Base-by-base conservation (phyloP, 2,113 vertebrate species). In the Sturnus vulgaris region DNA sequence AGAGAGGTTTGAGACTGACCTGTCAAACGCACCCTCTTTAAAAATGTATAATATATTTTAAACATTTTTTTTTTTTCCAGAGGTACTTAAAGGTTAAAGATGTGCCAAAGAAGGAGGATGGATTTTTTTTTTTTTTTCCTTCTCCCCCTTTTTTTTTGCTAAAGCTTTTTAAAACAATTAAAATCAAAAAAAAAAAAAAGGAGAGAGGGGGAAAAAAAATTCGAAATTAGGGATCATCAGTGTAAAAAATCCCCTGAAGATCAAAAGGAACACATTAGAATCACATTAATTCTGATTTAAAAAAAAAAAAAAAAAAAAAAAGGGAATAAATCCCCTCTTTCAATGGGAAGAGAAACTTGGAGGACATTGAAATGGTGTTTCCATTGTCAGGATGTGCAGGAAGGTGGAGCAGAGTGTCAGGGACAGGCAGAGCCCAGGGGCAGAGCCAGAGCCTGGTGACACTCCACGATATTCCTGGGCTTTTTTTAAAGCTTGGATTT, bases 1-100 rank as follows among this genome's bases (percentile, higher is more conserved):
- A 96, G 93, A 93, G 83, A 93, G 96, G 93, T 92, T 97, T 95
- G 95, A 95, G 95, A 96, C 96, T 97, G 97, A 97, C 97, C 97
- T 97, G 96, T 96, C 97, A 97, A 94, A 94, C 42, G 91, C 93
- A 59, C 92, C 96, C 96, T 97, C 82, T 96, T 97, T 96, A 97
- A 97, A 97, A 97, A 97, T 97, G 97, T 93, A 97, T 95, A 82
- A 96, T 92, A 96, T 91, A 95, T 95, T 96, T 97, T 90, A 95
- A 97, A 96, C 90, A 93, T 90, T 93, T 93, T 94, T 37, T 37
- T 37, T 39, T 94, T 95, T 96, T 95, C 83, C 24, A 4, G 69
- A 91, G 93, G 91, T 91, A 97, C 86, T 96, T 93, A 96, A 96
- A 96, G 96, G 96, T 97, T 97, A 97, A 97, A 97, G 96, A 96